Conservation (phyloP, 1,140 invertebrate species). For the Sinella curviseta region DNA sequence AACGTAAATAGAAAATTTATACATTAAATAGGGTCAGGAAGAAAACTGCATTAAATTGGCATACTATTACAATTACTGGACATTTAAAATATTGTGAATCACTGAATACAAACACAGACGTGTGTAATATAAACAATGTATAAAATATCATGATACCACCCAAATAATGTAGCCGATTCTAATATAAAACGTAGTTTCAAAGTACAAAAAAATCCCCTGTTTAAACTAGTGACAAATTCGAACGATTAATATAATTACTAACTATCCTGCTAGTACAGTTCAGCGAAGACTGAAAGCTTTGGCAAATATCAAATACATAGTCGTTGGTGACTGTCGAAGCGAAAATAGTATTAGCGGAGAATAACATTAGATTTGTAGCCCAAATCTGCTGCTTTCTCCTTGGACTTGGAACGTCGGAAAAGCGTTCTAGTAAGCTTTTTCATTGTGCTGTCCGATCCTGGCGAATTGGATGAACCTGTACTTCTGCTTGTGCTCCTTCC, state of each 20-base stretch:
- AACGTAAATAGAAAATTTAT: too few species aligned
- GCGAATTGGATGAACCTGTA: conserved; percentile 28
- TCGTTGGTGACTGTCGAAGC: not conserved
- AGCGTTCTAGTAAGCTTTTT: conserved; percentile 44
- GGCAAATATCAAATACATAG: not conserved
- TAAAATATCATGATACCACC: too few species aligned
- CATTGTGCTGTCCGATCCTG: conserved; percentile 35
- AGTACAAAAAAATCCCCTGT: too few species aligned
- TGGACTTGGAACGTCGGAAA: conserved; percentile 45
- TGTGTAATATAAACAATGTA: too few species aligned
- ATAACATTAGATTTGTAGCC: conserved; percentile 44
- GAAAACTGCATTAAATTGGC: not conserved
- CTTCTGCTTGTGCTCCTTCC: conserved; percentile 37
- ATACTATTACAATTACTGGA: too few species aligned
- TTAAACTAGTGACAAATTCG: not conserved
- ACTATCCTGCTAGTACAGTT: not conserved
- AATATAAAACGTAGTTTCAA: too few species aligned
- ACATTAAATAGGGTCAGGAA: too few species aligned
- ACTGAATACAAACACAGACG: too few species aligned
- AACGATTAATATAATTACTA: not conserved
- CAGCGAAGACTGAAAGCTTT: not conserved
- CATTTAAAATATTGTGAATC: too few species aligned
- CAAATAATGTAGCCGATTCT: too few species aligned
- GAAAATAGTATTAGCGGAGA: conserved; percentile 24
- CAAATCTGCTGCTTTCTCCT: conserved; percentile 22